phyloP scores from a whole-genome alignment of 2,797 vertebrate species.

The Aselliscus stoliczkanus region DNA sequence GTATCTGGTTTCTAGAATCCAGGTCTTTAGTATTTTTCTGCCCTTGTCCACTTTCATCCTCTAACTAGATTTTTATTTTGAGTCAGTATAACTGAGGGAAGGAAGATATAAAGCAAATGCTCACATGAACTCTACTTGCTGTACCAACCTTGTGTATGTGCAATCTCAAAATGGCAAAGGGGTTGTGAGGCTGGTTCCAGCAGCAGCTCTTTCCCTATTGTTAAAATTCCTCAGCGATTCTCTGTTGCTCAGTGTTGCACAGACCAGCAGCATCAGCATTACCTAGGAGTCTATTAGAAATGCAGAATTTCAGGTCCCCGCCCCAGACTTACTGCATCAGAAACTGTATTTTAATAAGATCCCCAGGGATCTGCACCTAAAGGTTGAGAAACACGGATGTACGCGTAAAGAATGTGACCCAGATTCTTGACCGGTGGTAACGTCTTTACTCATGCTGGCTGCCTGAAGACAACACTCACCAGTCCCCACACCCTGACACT shows the following conservation, averaged over 20 bases:
- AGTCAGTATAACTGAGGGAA: neutral
- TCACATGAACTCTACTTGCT: neutral
- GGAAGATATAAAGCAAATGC: neutral
- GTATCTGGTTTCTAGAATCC: conserved; percentile 25
- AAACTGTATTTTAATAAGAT: neutral
- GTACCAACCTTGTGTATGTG: fast-evolving
- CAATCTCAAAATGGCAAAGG: neutral
- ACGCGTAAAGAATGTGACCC: neutral
- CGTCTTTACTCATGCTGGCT: neutral
- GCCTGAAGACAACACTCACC: neutral
- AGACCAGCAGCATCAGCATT: neutral
- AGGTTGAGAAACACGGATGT: neutral
- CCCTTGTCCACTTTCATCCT: neutral
- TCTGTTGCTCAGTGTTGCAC: neutral
- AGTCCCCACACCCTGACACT: neutral
- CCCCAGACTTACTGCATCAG: neutral
- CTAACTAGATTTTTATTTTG: neutral
- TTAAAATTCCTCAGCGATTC: neutral
- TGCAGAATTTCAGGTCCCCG: neutral
- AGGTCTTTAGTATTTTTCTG: neutral
- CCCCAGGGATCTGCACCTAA: neutral
- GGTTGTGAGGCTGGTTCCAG: neutral
- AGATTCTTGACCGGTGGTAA: neutral
- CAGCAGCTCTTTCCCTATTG: neutral
- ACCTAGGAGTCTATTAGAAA: neutral